A percentile compares a stretch with the other conserved stretches of the same genome.
These are phyloP conservation scores for Naso thynnoides DNA, from an alignment of 2,797 vertebrate genomes.

Conservation along the genomic window DNA sequence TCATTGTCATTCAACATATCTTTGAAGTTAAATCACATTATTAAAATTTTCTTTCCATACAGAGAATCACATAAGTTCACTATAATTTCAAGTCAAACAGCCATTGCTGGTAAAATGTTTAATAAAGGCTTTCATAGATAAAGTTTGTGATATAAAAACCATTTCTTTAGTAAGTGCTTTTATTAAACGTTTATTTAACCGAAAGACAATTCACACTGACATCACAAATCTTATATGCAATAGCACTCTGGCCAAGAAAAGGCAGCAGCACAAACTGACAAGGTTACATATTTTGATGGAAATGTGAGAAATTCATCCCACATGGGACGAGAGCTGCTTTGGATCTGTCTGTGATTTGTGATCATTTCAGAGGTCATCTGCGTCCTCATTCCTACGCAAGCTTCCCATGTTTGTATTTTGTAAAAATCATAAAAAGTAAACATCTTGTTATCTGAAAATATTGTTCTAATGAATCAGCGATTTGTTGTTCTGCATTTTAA, in stretches of 20 bases:
- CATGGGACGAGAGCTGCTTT: slow-evolving; percentile 6
- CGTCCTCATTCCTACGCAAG: slow-evolving; percentile 20
- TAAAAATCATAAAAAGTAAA: not conserved
- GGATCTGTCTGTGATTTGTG: slow-evolving; percentile 17
- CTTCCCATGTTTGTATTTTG: not conserved
- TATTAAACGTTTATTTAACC: not conserved
- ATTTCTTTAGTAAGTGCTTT: slow-evolving; percentile 25
- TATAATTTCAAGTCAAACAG: not conserved
- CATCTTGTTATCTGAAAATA: not conserved
- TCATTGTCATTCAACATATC: slow-evolving; percentile 24
- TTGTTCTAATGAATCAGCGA: not conserved
- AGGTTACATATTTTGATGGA: too few species aligned
- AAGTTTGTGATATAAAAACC: slow-evolving; percentile 16
- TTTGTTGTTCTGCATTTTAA: not conserved
- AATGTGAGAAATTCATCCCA: slow-evolving; percentile 2
- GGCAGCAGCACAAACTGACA: too few species aligned
- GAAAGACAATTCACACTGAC: too few species aligned
- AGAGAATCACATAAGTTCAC: not conserved
- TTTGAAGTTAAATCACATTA: slow-evolving; percentile 1
- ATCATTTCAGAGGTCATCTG: slow-evolving; percentile 16
- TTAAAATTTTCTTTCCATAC: not conserved
- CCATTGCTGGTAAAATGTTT: not conserved
- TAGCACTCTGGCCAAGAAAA: too few species aligned
- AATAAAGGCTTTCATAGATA: not conserved
- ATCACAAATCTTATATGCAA: too few species aligned